Evolutionary conservation across 2,888 invertebrate genomes (phyloP), one percentile per base, ranked within the genome.

Genomic region (Operophtera brumata): DNA sequence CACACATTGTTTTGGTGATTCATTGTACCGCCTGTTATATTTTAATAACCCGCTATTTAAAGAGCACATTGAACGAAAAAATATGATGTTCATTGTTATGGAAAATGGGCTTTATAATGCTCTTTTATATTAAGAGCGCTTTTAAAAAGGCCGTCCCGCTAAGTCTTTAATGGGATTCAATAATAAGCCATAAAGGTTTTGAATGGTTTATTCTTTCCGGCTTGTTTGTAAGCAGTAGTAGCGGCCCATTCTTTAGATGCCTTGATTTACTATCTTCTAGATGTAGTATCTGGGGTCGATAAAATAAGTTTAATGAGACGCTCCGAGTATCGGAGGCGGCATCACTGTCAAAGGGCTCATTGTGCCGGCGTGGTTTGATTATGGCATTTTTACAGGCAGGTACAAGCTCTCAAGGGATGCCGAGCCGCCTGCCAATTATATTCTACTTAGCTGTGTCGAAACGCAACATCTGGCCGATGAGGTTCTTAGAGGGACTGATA

Each of bases 351-450:
- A 87, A 88, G 86, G 84, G 85, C 82, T 86, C 75, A 84, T 87
- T 88, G 89, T 87, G 83, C 76, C 82, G 83, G 83, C 78, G 68
- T 70, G 79, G 82, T 84, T 89, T 87, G 86, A 86, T 85, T 86
- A 86, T 86, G 83, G 88, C 80, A 88, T 88, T 89, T 88, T 89
- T 88, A 89, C 86, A 85, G 78, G 80, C 86, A 85, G 87, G 87
- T 84, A 87, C 85, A 76, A 71, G 78, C 87, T 88, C 87, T 88
- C 87, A 85, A 69, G 77, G 80, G 73, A 72, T 73, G 77, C 76
- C 78, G 74, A 74, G 83, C 86, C 88, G 86, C 80, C 82, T 73
- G 84, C 84, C 86, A 89, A 90, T 90, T 89, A 90, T 88, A 87
- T 85, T 86, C 84, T 87, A 88, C 87, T 88, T 87, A 88, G 78